A percentile compares a stretch with the other conserved stretches of the same genome.
These are phyloP conservation scores for Papilio demoleus DNA, from an alignment of 2,888 invertebrate species.

Conservation along the genomic window DNA sequence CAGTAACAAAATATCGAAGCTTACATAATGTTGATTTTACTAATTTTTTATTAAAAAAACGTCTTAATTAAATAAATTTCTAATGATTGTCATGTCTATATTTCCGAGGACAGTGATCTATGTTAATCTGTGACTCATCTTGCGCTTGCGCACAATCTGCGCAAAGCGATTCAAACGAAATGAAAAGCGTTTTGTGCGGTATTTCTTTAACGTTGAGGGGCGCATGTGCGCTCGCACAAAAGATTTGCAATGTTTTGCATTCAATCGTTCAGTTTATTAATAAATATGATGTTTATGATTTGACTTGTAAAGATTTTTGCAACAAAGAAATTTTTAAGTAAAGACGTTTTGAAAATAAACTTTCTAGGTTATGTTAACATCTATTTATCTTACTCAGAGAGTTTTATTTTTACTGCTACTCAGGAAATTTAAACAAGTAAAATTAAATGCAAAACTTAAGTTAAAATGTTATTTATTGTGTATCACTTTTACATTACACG, in stretches of 20 bases:
- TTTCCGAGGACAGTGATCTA: conserved; percentile 30
- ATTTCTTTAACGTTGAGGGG: conserved; percentile 65
- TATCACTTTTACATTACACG: not conserved
- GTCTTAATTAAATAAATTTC: too few relatives aligned
- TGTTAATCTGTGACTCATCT: conserved; percentile 49
- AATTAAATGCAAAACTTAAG: conserved; percentile 30
- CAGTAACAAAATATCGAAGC: not conserved
- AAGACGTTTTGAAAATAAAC: not conserved
- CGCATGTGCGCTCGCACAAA: conserved; percentile 75
- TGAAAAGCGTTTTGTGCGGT: conserved; percentile 80
- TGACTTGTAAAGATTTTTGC: conserved; percentile 40
- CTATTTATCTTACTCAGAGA: too few relatives aligned
- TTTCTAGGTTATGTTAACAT: not conserved
- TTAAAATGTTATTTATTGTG: conserved; percentile 2
- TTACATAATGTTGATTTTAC: too few relatives aligned
- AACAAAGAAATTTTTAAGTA: not conserved
- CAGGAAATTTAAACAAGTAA: conserved; percentile 37
- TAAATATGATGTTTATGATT: conserved; percentile 40
- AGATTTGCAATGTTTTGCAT: conserved; percentile 68
- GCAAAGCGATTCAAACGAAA: conserved; percentile 73
- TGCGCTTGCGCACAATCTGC: conserved; percentile 60
- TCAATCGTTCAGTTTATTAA: conserved; percentile 70
- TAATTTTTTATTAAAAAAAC: too few relatives aligned
- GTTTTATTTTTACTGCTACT: too few relatives aligned
- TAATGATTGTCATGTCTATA: not conserved